Base-by-base conservation (phyloP, 2,797 vertebrate species). In the Alcedo quadribrachys region DNA sequence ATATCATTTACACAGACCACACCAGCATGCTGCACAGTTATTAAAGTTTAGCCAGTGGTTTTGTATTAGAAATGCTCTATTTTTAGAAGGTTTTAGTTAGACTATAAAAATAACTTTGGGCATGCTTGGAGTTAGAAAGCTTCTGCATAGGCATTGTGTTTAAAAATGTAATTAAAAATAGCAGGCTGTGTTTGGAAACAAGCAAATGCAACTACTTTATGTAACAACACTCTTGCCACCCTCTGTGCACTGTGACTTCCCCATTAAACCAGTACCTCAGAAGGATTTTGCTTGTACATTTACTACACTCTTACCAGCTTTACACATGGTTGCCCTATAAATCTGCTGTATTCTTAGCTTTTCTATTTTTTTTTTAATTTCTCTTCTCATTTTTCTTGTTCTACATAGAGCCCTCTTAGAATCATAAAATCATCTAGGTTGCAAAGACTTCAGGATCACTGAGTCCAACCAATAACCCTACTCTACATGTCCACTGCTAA, bases 131-230 rank as follows among this genome's bases (percentile, higher is more conserved):
- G 8, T 50, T 77, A 86, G 45, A 78, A 93, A 86, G 19, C 11
- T 14, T 89, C 46, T 68, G 27, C 50, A 69, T 2, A 73, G 25
- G 17, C 55, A 63, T 40, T 86, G 30, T 84, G 76, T 76, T 89
- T 69, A 85, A 90, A 86, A 61, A n/a, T 50, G 9, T 37, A 73
- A 87, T 66, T 92, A 62, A 91, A 93, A 89, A 58, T 45, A 79
- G 6, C n/a, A 83, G 25, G 6, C 35, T 81, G 18, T 61, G 35
- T 89, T 83, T 77, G 67, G 45, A 74, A 93, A 61, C 25, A 75
- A 81, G 19, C 21, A 84, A 67, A 61, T 7, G 19, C 27, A 71
- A 66, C 25, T 73, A 11, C 51, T 50, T 78, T 63, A 73, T 22
- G 2, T 84, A 81, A 87, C 11, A n/a, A 43, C 4, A 6, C 19